Percentiles rank a stretch among this genome's conserved stretches.
phyloP scores from a whole-genome alignment of 2,888 invertebrate genomes.

The Acleris cristana region DNA sequence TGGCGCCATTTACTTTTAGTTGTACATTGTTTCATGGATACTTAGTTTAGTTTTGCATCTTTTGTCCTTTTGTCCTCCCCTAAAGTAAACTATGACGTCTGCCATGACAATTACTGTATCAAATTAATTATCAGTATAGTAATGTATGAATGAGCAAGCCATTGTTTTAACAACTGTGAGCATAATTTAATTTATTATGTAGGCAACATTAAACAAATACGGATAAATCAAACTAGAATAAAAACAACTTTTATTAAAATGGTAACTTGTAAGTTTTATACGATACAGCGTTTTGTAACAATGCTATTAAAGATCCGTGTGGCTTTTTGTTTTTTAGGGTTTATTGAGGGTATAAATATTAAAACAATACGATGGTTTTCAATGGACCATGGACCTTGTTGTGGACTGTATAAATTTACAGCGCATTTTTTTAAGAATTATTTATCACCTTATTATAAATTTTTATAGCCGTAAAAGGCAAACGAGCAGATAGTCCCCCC shows the following conservation, averaged over 20 bases:
- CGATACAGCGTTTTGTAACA: too few species aligned
- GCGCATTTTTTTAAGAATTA: too few species aligned
- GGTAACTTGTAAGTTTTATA: too few species aligned
- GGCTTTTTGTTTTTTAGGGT: too few species aligned
- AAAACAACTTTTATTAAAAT: slow-evolving; percentile 3
- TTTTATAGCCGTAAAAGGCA: too few species aligned
- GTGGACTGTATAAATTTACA: too few species aligned
- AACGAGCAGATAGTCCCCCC: too few species aligned
- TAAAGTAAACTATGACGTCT: slow-evolving; percentile 14
- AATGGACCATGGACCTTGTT: too few species aligned
- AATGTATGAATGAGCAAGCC: slow-evolving; percentile 15
- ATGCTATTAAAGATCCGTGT: too few species aligned
- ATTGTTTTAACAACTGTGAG: slow-evolving; percentile 27
- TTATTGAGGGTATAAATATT: too few species aligned
- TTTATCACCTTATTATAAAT: too few species aligned
- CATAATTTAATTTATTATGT: slow-evolving; percentile 13
- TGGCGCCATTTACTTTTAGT: slow-evolving; percentile 6
- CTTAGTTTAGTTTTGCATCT: neutral
- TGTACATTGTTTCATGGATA: neutral
- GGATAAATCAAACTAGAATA: slow-evolving; percentile 4
- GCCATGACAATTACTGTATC: slow-evolving; percentile 22
- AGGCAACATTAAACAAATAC: slow-evolving; percentile 2
- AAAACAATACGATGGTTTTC: too few species aligned
- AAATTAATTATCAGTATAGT: slow-evolving; percentile 32
- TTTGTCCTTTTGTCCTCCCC: slow-evolving; percentile 26